Base-by-base conservation (phyloP, 2,797 vertebrate species). In the Anomalospiza imberbis region DNA sequence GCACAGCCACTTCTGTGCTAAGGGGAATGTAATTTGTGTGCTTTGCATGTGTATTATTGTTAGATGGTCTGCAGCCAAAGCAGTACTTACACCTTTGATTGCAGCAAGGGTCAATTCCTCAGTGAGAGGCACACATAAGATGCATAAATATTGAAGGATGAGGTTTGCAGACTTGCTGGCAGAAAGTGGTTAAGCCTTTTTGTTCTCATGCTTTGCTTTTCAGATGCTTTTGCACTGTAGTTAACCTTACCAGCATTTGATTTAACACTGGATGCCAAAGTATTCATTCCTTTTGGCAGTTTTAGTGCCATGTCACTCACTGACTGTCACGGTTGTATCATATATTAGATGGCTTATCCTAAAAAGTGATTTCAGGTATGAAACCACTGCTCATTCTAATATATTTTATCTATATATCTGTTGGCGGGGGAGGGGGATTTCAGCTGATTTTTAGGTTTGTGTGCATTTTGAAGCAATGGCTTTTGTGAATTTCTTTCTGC, bases 291-390 rank as follows among this genome's bases (percentile, higher is more conserved):
- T 73, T 86, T 61, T 86, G 74, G 38, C 88, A 77, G 45, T 79
- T 95, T 89, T 88, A 84, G 34, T 74, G 73, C 55, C 57, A 15
- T 61, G 42, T 91, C 82, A 66, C 32, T 94, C 83, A n/a, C 17
- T 58, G 47, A 44, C 57, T 68, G 50, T 74, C 82, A 67, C 48
- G 40, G 47, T 54, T 68, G 22, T 75, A 36, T 82, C 50, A 19
- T 70, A 24, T 85, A 60, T 62, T 80, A 70, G 71, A 57, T 76
- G 34, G 7, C 17, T 91, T 75, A 54, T 74, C 61, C 36, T 77
- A 34, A 80, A 91, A 82, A 74, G 8, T 0, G 0, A 38, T 65
- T 80, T 21, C 62, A 76, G 44, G 31, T 88, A 17, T 62, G n/a
- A 84, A 91, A 42, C 10, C 11, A 42, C 12, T 83, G 34, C 13